Base-by-base conservation (phyloP, 2,888 invertebrate genomes). In the Pyrgus malvae region DNA sequence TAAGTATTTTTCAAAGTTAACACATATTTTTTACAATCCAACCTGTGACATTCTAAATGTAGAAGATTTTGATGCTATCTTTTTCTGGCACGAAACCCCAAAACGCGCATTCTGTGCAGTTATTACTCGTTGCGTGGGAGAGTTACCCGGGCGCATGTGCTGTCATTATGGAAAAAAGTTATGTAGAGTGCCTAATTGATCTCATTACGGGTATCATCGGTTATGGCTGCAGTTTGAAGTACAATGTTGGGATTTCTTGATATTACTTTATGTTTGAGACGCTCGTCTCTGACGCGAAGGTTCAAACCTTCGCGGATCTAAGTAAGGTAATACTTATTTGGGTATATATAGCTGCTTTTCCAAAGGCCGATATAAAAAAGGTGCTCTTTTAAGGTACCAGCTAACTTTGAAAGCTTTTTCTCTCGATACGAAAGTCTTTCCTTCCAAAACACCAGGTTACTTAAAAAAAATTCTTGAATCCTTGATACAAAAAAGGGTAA, bases 91-190 rank as follows among this genome's bases (percentile, higher is more conserved):
- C 27, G 45, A 35, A 25, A 46, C 46, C 46, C 46, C 16, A 33
- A 33, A 27, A 27, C n/a, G 31, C 41, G 33, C 49, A 25, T 50
- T 50, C 49, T 33, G 40, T 29, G 33, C 29, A 38, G 49, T 50
- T 41, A 50, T 41, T 50, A 41, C 9, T 21, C 41, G 29, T 41
- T 50, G 41, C 49, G 49, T 50, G 49, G 49, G 49, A 50, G 49
- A 38, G 19, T 38, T 38, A 38, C 49, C 31, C 37, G 38, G 19
- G 16, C 14, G 11, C 27, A 27, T 41, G 23, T 50, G 14, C 49
- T 50, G 49, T 50, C 49, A 50, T 50, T 50, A 50, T 33, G 41
- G 31, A 17, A 33, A 31, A 45, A 19, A 45, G 17, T 16, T 21
- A 31, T 46, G 44, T 45, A 9, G 44, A 19, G 21, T 23, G 14